These are phyloP conservation scores for Drosophila lowei DNA, from an alignment of 1,140 invertebrate species.

Conservation along the genomic window DNA sequence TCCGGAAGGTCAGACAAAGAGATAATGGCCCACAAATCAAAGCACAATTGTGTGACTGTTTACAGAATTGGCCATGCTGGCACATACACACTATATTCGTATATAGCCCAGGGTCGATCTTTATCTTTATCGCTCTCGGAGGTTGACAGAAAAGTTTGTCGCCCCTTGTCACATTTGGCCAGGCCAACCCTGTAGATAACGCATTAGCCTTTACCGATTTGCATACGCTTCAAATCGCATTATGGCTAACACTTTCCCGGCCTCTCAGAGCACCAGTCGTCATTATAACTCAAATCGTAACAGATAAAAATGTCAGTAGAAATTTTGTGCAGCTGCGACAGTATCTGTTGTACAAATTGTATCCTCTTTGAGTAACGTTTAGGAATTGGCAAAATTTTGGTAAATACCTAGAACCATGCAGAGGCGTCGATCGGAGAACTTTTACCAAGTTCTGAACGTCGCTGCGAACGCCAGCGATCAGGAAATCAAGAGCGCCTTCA, in stretches of 20 bases:
- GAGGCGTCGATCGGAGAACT: conserved; percentile 19
- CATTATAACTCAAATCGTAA: no score
- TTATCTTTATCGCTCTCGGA: conserved; percentile 14
- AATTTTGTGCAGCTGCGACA: no score
- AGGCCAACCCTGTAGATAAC: conserved; percentile 13
- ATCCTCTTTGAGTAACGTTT: no score
- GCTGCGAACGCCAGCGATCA: conserved; percentile 26
- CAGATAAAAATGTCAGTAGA: no score
- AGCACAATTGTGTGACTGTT: conserved; percentile 36
- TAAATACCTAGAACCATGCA: not conserved
- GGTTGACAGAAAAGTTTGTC: conserved; percentile 54
- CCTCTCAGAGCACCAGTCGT: no score
- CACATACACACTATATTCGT: conserved; percentile 21
- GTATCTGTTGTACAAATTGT: no score
- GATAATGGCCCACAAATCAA: conserved; percentile 55
- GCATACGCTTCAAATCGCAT: no score
- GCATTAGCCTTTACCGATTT: not conserved
- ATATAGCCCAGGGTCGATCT: conserved; percentile 50
- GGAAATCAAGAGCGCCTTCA: conserved; percentile 56
- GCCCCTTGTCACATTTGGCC: conserved; percentile 18
- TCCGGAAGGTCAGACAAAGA: conserved; percentile 46
- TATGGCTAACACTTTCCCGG: no score
- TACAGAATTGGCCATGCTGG: conserved; percentile 55
- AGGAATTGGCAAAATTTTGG: no score
- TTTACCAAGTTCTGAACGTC: conserved; percentile 62